Evolutionary conservation across 1,140 invertebrate genomes (phyloP).

Genomic region (Cotesia glomerata): DNA sequence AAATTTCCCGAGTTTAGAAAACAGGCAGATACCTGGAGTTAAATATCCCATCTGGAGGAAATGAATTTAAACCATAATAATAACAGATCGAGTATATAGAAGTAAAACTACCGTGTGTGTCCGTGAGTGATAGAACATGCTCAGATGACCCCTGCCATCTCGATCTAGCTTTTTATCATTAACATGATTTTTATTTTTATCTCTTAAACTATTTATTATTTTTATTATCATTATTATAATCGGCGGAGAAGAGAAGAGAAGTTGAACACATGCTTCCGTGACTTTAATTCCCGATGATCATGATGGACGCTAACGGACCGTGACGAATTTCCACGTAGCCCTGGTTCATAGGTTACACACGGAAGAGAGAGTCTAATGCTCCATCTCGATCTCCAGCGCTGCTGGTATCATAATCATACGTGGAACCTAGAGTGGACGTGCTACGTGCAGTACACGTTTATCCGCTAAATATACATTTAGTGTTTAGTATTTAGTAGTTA

Average conservation of each 20-base stretch:
- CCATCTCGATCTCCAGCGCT: no score
- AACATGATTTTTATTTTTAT: constrained; percentile 18
- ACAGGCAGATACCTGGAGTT: no score
- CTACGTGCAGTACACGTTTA: background rate
- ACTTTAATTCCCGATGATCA: constrained; percentile 31
- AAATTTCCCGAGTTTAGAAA: background rate
- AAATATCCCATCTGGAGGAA: no score
- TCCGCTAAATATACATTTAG: no score
- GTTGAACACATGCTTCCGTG: constrained; percentile 31
- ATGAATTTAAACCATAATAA: no score
- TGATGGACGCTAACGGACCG: constrained; percentile 29
- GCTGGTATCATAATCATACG: background rate
- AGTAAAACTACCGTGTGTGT: constrained; percentile 18
- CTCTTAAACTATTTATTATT: constrained; percentile 1
- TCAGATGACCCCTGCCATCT: constrained; percentile 27
- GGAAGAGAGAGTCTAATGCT: background rate
- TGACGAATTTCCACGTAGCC: constrained; percentile 10
- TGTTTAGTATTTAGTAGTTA: no score
- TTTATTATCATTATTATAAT: background rate
- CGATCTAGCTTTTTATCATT: constrained; percentile 16
- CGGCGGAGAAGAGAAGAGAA: constrained; percentile 6
- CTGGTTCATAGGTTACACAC: constrained; percentile 10
- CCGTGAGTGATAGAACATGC: background rate
- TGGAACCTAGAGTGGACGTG: background rate
- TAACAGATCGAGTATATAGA: no score